Evolutionary conservation across 1,140 invertebrate genomes (phyloP), one percentile per base, ranked within the genome.

Genomic region (Thaumatotibia leucotreta): DNA sequence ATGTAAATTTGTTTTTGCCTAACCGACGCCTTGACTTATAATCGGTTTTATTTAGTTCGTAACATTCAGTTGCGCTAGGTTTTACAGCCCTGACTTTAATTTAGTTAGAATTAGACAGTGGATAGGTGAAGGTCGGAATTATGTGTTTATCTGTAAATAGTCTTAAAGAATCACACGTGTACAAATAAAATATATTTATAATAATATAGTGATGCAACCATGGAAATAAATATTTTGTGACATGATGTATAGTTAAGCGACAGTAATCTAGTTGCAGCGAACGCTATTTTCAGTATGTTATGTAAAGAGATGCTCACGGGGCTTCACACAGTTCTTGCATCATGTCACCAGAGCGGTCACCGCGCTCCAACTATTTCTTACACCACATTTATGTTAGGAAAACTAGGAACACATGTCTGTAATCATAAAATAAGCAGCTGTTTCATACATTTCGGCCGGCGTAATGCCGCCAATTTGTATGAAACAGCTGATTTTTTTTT

Each of bases 201-300:
- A 76, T 76, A 81, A 78, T 86, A 82, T 80, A 71, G 74, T 81
- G 83, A 82, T 84, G 83, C 76, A 87, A 77, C 73, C 63, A 74
- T 84, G 76, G 82, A 84, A 83, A 63, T 76, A 75, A 82, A 84
- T 89, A 86, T 85, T 89, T 90, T 86, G 86, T 87, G 88, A 86
- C 84, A 90, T 88, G 84, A 78, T 88, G 86, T 88, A 84, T 76
- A 80, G 73, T 81, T 77, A 79, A 74, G 73, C 65, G 74, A 75
- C 72, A 66, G 69, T 80, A 62, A 33, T 9, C 22, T 45, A 80
- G 75, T 67, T 69, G 75, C 75, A 62, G 76, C 71, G 68, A 76
- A 70, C 75, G 67, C 67, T 80, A 83, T 85, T 83, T 83, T 85
- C 75, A 74, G 68, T 80, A 82, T 71, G 64, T 70, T 73, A 54